A percentile compares a stretch with the other conserved stretches of the same genome.
Conservation (phyloP, 2,888 invertebrate species). For the Rugalucina vietnamica region DNA sequence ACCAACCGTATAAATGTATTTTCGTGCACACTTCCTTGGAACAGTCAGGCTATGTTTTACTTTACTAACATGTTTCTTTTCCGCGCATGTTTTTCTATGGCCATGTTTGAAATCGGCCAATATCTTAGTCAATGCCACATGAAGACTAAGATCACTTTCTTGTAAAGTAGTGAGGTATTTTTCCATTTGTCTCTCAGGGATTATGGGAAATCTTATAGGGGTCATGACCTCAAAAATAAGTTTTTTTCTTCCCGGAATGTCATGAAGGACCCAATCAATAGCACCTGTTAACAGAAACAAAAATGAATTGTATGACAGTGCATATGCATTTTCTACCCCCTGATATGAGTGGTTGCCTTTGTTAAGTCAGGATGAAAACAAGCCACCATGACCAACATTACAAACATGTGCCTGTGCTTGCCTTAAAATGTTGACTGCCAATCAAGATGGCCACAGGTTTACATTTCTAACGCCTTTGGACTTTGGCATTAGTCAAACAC, state of each 20-base stretch:
- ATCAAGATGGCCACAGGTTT: too few species aligned
- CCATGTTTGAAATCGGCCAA: conserved; percentile 71
- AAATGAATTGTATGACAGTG: too few species aligned
- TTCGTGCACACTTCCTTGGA: conserved; percentile 93
- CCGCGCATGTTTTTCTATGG: conserved; percentile 52
- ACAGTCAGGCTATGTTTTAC: conserved; percentile 82
- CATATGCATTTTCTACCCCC: too few species aligned
- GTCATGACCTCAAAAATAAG: conserved; percentile 94
- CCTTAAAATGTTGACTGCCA: too few species aligned
- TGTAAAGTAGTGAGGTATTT: conserved; percentile 91
- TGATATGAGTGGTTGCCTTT: too few species aligned
- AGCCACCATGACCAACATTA: too few species aligned
- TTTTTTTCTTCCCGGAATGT: conserved; percentile 90
- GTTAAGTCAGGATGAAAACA: too few species aligned
- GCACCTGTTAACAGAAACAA: conserved; percentile 88
- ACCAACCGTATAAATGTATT: conserved; percentile 94
- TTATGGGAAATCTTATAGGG: conserved; percentile 92
- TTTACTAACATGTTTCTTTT: conserved; percentile 29
- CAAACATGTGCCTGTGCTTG: too few species aligned
- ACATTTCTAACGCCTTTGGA: too few species aligned
- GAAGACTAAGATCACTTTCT: conserved; percentile 92
- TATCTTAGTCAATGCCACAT: conserved; percentile 88
- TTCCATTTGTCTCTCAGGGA: conserved; percentile 86
- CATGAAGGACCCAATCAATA: conserved; percentile 93
- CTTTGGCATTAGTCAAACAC: too few species aligned